Percentiles rank a stretch among this genome's conserved stretches.
phyloP scores from a whole-genome alignment of 1,140 invertebrate genomes.

The Pogonognathellus flavescens region DNA sequence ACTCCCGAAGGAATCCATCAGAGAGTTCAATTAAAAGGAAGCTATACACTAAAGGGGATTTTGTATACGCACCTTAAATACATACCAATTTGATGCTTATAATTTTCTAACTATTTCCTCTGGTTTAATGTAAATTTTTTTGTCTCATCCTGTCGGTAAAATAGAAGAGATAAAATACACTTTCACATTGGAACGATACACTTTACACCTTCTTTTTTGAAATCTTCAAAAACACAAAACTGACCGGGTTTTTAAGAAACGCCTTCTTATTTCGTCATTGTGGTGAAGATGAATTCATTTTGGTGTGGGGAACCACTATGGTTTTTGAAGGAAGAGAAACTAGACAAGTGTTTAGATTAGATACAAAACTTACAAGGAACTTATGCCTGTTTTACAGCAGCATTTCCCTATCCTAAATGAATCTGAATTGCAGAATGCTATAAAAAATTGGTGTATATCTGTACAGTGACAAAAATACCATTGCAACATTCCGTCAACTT shows the following conservation, averaged over 20 bases:
- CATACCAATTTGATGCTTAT: not conserved
- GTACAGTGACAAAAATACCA: too few relatives aligned
- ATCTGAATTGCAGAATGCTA: not conserved
- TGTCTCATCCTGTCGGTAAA: not conserved
- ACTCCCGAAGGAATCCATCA: constrained; percentile 31
- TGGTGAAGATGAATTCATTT: not conserved
- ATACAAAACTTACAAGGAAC: not conserved
- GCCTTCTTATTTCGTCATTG: constrained; percentile 19
- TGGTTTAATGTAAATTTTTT: not conserved
- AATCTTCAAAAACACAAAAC: not conserved
- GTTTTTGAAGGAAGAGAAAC: not conserved
- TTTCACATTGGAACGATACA: not conserved
- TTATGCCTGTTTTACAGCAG: not conserved
- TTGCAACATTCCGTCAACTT: too few relatives aligned
- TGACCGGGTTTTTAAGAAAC: not conserved
- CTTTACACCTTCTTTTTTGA: not conserved
- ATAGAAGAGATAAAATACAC: constrained; percentile 5
- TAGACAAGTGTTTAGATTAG: not conserved
- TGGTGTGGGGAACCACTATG: constrained; percentile 7
- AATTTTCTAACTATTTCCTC: not conserved
- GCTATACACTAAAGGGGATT: constrained; percentile 49
- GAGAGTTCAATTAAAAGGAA: constrained; percentile 20
- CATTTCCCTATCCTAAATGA: too few relatives aligned
- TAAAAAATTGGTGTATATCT: not conserved
- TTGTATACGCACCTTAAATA: constrained; percentile 3